phyloP scores from a whole-genome alignment of 2,888 invertebrate species.

The Thysanoteuthis rhombus region DNA sequence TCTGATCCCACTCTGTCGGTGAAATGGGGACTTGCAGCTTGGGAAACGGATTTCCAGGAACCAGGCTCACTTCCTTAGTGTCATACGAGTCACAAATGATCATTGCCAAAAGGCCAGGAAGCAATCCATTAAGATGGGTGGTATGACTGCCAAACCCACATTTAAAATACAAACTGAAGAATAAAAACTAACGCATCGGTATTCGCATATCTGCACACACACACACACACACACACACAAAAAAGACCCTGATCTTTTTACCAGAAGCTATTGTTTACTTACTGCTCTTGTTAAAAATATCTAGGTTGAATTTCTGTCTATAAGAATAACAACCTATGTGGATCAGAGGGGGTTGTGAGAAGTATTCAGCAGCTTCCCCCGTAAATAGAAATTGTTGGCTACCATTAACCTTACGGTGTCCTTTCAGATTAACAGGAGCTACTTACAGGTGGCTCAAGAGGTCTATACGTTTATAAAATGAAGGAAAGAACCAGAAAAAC shows the following conservation, averaged over 20 bases:
- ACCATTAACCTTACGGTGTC: no score
- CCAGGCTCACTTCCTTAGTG: no score
- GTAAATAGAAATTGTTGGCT: neutral
- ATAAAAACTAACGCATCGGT: no score
- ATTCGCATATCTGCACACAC: neutral
- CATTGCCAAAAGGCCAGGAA: neutral
- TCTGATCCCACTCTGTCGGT: no score
- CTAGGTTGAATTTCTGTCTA: neutral
- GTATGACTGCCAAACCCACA: neutral
- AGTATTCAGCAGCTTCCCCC: neutral
- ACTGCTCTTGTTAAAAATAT: neutral
- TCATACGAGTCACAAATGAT: no score
- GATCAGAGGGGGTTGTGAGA: neutral
- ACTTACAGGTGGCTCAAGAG: no score
- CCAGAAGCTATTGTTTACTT: neutral
- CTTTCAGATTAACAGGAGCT: no score
- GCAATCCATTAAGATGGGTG: neutral
- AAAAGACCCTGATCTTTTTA: neutral
- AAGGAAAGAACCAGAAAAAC: no score
- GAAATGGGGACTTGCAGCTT: no score
- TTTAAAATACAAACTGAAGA: neutral
- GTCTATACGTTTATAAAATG: no score
- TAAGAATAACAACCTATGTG: neutral
- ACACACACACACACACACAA: neutral
- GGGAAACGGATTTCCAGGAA: no score